A percentile compares a stretch with the other conserved stretches of the same genome.
Evolutionary conservation across 2,113 vertebrate species (phyloP).

Genomic region (Chionis minor): DNA sequence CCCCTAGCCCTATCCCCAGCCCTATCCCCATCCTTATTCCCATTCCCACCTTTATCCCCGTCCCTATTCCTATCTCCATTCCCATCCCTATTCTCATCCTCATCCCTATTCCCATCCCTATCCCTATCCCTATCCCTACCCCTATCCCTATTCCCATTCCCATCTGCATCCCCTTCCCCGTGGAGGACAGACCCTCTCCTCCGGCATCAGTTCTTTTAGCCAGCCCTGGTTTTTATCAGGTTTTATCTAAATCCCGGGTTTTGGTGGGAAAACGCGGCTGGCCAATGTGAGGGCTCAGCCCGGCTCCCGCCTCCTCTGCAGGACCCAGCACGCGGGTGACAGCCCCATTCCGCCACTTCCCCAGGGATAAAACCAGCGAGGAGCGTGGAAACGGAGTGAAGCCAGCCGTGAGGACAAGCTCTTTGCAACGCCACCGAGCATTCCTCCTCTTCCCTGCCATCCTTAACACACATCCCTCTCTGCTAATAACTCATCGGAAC

Average conservation of each 20-base stretch:
- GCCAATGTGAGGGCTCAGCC: background rate
- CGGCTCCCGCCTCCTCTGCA: background rate
- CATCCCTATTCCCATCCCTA: no score
- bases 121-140: no score
- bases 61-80: background rate
- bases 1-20: no score
- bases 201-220: background rate
- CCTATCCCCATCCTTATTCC: no score
- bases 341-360: background rate
- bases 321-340: background rate
- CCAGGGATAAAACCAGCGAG: background rate
- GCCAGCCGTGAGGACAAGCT: background rate
- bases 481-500: accelerated
- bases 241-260: background rate
- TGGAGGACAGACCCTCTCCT: background rate
- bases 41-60: no score
- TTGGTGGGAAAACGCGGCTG: accelerated
- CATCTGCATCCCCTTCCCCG: background rate
- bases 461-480: background rate
- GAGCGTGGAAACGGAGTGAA: background rate
- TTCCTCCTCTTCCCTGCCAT: background rate
- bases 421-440: background rate
- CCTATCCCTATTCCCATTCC: background rate
- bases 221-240: background rate
- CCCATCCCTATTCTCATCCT: background rate